Conservation (phyloP, 1,140 invertebrate species). For the Ips nitidus region DNA sequence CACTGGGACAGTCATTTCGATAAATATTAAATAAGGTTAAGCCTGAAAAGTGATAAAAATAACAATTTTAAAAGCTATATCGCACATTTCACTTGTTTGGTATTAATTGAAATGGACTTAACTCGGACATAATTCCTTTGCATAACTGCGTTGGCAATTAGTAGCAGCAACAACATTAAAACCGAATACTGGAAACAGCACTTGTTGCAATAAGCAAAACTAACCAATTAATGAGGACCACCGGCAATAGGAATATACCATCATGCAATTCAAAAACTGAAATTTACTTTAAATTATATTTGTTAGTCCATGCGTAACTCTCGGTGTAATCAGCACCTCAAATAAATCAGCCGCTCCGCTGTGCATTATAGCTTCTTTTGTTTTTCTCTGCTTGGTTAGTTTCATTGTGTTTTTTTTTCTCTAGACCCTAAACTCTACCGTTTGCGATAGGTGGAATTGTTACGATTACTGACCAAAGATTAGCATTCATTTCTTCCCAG, state of each 20-base stretch:
- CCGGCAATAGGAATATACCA: constrained; percentile 12
- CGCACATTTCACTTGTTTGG: too few species aligned
- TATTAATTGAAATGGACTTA: too few species aligned
- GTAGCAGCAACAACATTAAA: background rate
- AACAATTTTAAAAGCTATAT: too few species aligned
- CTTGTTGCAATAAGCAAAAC: constrained; percentile 11
- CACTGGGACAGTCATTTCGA: too few species aligned
- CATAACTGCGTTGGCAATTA: too few species aligned
- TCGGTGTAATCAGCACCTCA: constrained; percentile 34
- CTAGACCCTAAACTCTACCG: constrained; percentile 17
- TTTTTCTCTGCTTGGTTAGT: constrained; percentile 31
- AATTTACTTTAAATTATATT: constrained; percentile 39
- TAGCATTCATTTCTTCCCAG: too few species aligned
- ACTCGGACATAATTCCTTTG: too few species aligned
- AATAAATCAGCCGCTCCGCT: constrained; percentile 37
- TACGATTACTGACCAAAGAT: background rate
- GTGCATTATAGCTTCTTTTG: constrained; percentile 34
- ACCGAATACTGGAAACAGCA: background rate
- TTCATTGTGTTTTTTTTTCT: constrained; percentile 32
- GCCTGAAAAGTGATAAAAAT: too few species aligned
- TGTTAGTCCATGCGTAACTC: constrained; percentile 37
- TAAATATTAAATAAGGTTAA: too few species aligned
- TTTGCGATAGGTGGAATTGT: constrained; percentile 11
- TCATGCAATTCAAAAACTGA: constrained; percentile 31
- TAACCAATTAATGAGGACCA: constrained; percentile 15